Base-by-base conservation (phyloP, 2,113 vertebrate genomes). In the Phyllostomus hastatus region DNA sequence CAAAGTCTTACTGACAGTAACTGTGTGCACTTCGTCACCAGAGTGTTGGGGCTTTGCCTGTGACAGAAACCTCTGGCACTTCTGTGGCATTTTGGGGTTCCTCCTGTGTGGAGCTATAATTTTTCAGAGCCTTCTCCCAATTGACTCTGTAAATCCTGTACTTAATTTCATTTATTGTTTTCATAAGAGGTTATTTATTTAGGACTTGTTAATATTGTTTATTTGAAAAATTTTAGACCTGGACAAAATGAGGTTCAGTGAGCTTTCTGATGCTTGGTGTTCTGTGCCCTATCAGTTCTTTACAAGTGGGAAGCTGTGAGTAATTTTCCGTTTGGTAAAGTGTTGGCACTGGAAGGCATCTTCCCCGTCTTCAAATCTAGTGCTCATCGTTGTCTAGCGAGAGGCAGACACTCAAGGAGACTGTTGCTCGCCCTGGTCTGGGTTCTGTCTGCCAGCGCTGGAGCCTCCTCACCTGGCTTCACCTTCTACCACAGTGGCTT, bases 181-280 rank as follows among this genome's bases (percentile, higher is more conserved):
- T 90, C 46, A 92, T 61, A 50, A 78, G 81, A 92, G 57, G 61
- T 2, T 54, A 76, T 11, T 35, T 85, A 28, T 31, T 92, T 57
- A 72, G 88, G 82, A 64, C 12, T 48, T 59, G 17, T 81, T 81
- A 90, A 10, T 86, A 38, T 33, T 54, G 19, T 70, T 73, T 69
- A n/a, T 46, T 67, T 81, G 72, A 38, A 89, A 38, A 59, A 14
- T 12, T 54, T 89, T 78, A 38, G 94, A 87, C 22, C 67, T 66
- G 7, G 61, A 52, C 75, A 48, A 52, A 43, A 46, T 33, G 38
- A 38, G 38, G 15, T 26, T 33, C 12, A 35, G 0, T 59, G 66
- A 59, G 20, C 52, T 72, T 70, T 48, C 66, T 88, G 16, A 26
- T 76, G 52, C 24, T 46, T 67, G 1, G 2, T 59, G 10, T 31